Conservation (phyloP, 1,140 invertebrate genomes). For the Macrotrachela quadricornifera region DNA sequence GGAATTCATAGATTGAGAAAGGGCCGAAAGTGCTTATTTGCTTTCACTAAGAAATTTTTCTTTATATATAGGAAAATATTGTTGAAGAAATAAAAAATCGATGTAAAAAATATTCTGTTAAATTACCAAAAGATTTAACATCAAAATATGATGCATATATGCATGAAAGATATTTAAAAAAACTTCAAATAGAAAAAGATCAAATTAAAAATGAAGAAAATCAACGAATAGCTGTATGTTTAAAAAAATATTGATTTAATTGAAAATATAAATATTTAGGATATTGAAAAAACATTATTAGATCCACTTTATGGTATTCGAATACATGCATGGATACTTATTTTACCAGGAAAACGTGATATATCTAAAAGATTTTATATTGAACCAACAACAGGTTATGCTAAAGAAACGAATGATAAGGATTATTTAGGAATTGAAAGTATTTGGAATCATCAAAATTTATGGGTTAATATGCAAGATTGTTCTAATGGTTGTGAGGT, state of each 20-base stretch:
- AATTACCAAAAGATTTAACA: constrained; percentile 24
- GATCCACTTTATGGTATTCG: constrained; percentile 50
- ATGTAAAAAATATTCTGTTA: constrained; percentile 28
- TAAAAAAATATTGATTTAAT: no score
- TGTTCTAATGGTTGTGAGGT: neutral
- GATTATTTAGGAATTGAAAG: constrained; percentile 56
- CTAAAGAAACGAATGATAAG: constrained; percentile 35
- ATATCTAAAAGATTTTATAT: constrained; percentile 49
- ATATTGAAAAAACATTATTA: constrained; percentile 41
- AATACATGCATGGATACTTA: constrained; percentile 59
- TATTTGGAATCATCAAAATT: constrained; percentile 65
- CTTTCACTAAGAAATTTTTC: constrained; percentile 21
- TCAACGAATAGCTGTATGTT: no score
- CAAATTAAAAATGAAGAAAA: no score
- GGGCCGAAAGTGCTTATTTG: constrained; percentile 18
- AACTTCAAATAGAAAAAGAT: no score
- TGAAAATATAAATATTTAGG: constrained; percentile 33
- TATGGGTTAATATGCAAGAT: constrained; percentile 53
- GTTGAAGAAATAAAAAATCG: constrained; percentile 19
- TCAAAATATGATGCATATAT: constrained; percentile 9
- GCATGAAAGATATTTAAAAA: no score
- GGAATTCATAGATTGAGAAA: no score
- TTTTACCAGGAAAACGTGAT: constrained; percentile 39
- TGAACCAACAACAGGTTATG: constrained; percentile 51
- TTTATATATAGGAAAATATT: constrained; percentile 20